Percentiles rank a stretch among this genome's conserved stretches.
phyloP scores from a whole-genome alignment of 2,888 invertebrate species.

The Lysandra coridon region DNA sequence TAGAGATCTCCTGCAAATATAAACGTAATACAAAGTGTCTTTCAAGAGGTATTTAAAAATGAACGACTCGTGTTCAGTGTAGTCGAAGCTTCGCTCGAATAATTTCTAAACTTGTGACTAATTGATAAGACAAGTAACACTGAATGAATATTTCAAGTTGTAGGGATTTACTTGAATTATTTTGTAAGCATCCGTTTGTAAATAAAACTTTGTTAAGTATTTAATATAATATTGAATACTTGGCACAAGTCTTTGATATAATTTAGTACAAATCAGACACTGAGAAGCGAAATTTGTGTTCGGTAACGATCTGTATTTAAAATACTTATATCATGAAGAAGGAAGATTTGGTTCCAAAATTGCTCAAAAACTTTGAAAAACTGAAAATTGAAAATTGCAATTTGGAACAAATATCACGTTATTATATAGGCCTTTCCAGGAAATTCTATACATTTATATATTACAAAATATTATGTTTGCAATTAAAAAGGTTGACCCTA shows the following conservation, averaged over 20 bases:
- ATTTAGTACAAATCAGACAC: not conserved
- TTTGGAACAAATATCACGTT: too few relatives aligned
- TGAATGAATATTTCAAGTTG: not conserved
- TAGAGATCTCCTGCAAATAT: too few relatives aligned
- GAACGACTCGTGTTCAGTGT: not conserved
- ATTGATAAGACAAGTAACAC: not conserved
- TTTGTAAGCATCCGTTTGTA: not conserved
- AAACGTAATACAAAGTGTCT: not conserved
- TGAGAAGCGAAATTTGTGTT: too few relatives aligned
- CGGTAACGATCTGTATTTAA: too few relatives aligned
- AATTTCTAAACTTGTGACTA: not conserved
- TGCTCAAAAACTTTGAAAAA: too few relatives aligned
- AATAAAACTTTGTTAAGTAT: not conserved
- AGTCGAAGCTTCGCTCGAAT: not conserved
- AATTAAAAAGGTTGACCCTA: too few relatives aligned
- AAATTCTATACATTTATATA: too few relatives aligned
- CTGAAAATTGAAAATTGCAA: too few relatives aligned
- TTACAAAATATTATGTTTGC: too few relatives aligned
- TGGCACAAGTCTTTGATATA: not conserved
- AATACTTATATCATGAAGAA: too few relatives aligned
- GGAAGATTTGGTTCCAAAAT: too few relatives aligned
- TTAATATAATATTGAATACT: not conserved
- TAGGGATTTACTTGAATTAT: slow-evolving; percentile 2
- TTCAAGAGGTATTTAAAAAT: not conserved
- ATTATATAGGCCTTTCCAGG: too few relatives aligned